Conservation (phyloP, 2,888 invertebrate species). For the Laothoe populi region DNA sequence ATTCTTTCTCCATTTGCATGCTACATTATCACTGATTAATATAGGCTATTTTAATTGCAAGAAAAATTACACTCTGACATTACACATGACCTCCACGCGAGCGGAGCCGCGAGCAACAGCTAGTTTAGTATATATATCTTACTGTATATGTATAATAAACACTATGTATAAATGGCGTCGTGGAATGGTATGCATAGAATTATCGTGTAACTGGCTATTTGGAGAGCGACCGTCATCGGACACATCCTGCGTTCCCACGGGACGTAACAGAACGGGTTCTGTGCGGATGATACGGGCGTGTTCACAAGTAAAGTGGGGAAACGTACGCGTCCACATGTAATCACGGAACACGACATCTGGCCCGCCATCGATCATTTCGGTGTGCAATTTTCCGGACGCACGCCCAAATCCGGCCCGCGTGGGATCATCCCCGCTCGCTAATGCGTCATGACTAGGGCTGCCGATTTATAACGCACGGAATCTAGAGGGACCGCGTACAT, state of each 20-base stretch:
- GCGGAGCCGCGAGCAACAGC: too few relatives aligned
- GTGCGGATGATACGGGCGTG: slow-evolving; percentile 22
- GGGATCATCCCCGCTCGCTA: slow-evolving; percentile 63
- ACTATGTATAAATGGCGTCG: too few relatives aligned
- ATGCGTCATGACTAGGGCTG: slow-evolving; percentile 58
- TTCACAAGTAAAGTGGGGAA: slow-evolving; percentile 27
- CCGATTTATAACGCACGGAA: slow-evolving; percentile 22
- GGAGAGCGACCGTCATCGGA: not conserved
- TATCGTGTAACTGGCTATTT: not conserved
- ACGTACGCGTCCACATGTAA: slow-evolving; percentile 43
- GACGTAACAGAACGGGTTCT: slow-evolving; percentile 13
- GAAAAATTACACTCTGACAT: too few relatives aligned
- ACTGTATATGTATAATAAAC: not conserved
- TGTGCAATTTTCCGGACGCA: slow-evolving; percentile 61
- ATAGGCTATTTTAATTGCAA: too few relatives aligned
- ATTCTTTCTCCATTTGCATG: too few relatives aligned
- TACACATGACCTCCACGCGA: too few relatives aligned
- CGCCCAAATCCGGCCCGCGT: slow-evolving; percentile 60
- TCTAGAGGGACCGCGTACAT: slow-evolving; percentile 24
- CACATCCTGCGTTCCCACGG: slow-evolving; percentile 19
- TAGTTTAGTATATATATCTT: too few relatives aligned
- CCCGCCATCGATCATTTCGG: slow-evolving; percentile 65
- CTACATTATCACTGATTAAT: too few relatives aligned
- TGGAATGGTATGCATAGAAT: not conserved
- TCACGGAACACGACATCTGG: slow-evolving; percentile 62